phyloP scores from a whole-genome alignment of 2,797 vertebrate genomes.

The Pseudopleuronectes americanus region DNA sequence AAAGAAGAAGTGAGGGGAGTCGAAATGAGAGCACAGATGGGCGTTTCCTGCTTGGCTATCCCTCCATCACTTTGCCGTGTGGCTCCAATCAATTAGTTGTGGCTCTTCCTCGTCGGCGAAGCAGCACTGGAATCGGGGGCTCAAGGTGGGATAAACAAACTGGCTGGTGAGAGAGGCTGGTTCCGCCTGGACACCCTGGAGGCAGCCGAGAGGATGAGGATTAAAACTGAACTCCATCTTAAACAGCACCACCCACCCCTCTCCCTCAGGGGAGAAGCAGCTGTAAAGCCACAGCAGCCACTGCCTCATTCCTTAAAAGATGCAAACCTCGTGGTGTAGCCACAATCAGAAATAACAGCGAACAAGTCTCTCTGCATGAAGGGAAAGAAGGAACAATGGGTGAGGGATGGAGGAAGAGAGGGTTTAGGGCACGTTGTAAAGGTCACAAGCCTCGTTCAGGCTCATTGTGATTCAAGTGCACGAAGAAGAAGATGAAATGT shows the following conservation, averaged over 20 bases:
- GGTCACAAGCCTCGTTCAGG: conserved; percentile 8
- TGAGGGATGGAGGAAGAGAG: background rate
- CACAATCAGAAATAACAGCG: background rate
- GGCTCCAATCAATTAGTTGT: conserved; percentile 38
- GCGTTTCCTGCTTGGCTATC: background rate
- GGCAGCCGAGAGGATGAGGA: conserved; percentile 45
- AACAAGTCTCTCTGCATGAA: no score
- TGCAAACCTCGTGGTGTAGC: no score
- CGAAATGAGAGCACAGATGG: conserved; percentile 11
- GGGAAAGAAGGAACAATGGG: no score
- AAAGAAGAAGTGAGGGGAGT: background rate
- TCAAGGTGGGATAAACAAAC: conserved; percentile 45
- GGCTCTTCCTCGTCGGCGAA: conserved; percentile 19
- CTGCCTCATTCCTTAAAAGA: background rate
- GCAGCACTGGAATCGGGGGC: background rate
- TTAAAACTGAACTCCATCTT: conserved; percentile 51
- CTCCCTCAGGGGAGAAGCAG: conserved; percentile 10
- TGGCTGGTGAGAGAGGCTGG: background rate
- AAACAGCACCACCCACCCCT: conserved; percentile 45
- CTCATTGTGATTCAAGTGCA: conserved; percentile 25
- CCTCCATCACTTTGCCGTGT: conserved; percentile 11
- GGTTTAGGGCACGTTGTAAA: conserved; percentile 6
- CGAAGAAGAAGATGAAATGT: conserved; percentile 7
- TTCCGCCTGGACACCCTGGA: conserved; percentile 51
- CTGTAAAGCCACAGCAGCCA: conserved; percentile 20